Base-by-base conservation (phyloP, 2,888 invertebrate species). In the Drosophila histrio region DNA sequence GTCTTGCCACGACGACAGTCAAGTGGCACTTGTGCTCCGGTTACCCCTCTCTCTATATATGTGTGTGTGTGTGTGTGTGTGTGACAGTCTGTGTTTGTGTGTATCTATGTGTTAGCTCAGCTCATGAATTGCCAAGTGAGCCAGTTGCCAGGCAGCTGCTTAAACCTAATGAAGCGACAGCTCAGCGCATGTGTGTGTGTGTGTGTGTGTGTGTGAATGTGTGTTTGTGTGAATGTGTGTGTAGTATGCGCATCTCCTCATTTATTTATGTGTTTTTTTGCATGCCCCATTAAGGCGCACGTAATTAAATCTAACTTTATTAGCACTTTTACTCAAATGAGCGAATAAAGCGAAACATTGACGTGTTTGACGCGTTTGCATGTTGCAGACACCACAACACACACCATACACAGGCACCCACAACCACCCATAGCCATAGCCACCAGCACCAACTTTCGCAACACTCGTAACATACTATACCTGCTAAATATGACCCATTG, bases 261-360 rank as follows among this genome's bases (percentile, higher is more conserved):
- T 41, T 17, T 22, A 38, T 28, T 13, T 57, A 26, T 47, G n/a
- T 15, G 15, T 24, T 54, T 32, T 50, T 36, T 62, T 67, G 82
- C 81, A 84, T 77, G 74, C 76, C 62, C 63, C 72, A 68, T 76
- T 75, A 75, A 64, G 75, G 78, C 71, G 71, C 82, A 87, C 87
- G 64, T 82, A 87, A 87, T 82, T 82, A 82, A 82, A 87, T 84
- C 79, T 76, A 66, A 81, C 82, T 87, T 87, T 82, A 82, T 82
- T 84, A 85, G 76, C 87, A 78, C 87, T 70, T 87, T 81, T 64
- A 58, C 58, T 50, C 60, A 60, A 79, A 49, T 64, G 72, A 63
- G 52, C 46, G 34, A 52, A 53, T 39, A 8, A 39, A 15, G 21
- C 15, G 28, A 41, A 41, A 15, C 21, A 58, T 50, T 44, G 32